Conservation (phyloP, 2,797 vertebrate species). For the Psittacula echo region DNA sequence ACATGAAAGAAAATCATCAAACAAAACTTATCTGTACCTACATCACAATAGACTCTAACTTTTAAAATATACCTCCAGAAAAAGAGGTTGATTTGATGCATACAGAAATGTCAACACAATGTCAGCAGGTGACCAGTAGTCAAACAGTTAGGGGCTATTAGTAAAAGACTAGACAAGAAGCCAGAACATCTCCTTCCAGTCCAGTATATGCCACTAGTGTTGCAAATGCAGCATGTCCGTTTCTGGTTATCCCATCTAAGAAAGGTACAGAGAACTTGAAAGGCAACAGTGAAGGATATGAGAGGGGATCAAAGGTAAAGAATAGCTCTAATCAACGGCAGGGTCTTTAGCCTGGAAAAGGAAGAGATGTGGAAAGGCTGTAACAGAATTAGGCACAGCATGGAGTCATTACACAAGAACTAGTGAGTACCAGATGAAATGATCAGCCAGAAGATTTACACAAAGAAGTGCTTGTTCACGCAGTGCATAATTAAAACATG, state of each 20-base stretch:
- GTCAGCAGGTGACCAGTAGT: background rate
- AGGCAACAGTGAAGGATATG: background rate
- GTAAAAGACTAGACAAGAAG: background rate
- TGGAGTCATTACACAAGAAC: background rate
- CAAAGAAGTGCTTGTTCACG: slow-evolving; percentile 9
- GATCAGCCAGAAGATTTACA: slow-evolving; percentile 28
- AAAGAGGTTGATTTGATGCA: background rate
- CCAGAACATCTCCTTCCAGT: background rate
- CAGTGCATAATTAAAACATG: slow-evolving; percentile 43
- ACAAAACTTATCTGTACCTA: background rate
- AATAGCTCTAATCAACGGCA: background rate
- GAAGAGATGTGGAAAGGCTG: background rate
- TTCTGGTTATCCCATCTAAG: background rate
- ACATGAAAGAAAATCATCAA: background rate
- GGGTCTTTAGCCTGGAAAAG: background rate
- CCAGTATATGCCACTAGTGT: rapidly evolving
- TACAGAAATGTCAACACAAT: background rate
- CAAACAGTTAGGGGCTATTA: background rate
- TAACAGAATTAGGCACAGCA: background rate
- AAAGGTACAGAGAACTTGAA: background rate
- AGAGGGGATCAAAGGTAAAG: background rate
- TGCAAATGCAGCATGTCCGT: background rate
- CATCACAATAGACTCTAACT: too few species aligned
- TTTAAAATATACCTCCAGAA: background rate
- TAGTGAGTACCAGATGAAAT: background rate